Evolutionary conservation across 2,888 invertebrate species (phyloP), one percentile per base, ranked within the genome.

Genomic region (Caenorhabditis sp.): DNA sequence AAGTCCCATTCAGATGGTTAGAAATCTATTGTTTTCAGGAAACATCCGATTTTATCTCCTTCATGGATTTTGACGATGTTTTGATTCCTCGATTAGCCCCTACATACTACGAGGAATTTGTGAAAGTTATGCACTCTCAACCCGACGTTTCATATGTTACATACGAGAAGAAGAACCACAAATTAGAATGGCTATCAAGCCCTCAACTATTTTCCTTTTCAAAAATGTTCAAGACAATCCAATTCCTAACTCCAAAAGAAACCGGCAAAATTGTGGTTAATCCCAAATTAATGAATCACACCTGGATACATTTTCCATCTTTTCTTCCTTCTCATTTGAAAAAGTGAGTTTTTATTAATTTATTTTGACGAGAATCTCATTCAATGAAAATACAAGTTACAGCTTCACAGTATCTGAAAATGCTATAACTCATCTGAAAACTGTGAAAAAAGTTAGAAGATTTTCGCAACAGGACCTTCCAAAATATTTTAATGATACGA

Each of bases 21-120:
- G n/a, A n/a, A n/a, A n/a, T n/a, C n/a, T n/a, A 17, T 1, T 36
- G n/a, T 7, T 57, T 71, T n/a, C 38, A 80, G 78, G 80, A 80
- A 66, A 68, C 72, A 12, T 75, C 78, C n/a, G n/a, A 68, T 27
- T 80, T 71, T 53, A 61, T 80, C 27, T 70, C 76, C 3, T 80
- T 80, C 20, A 61, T 80, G n/a, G 80, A 80, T 43, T 36, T 80
- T 23, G 80, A 80, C 52, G 80, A 80, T 59, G 72, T 80, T 36
- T 49, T 80, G 1, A 77, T 80, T 14, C 80, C 80, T 0, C 72
- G 64, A 43, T 50, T 78, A 2, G 76, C 68, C 0, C 67, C 73
- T 1, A 78, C 72, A 3, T 80, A 75, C 60, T 61, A 68, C 12
- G 75, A 76, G 27, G 78, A 80, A 53, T 78, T 75, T 31, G 4